Percentiles rank a stretch among this genome's conserved stretches.
These are phyloP conservation scores for Hetaerina titia DNA, from an alignment of 2,888 invertebrate genomes.

Conservation along the genomic window DNA sequence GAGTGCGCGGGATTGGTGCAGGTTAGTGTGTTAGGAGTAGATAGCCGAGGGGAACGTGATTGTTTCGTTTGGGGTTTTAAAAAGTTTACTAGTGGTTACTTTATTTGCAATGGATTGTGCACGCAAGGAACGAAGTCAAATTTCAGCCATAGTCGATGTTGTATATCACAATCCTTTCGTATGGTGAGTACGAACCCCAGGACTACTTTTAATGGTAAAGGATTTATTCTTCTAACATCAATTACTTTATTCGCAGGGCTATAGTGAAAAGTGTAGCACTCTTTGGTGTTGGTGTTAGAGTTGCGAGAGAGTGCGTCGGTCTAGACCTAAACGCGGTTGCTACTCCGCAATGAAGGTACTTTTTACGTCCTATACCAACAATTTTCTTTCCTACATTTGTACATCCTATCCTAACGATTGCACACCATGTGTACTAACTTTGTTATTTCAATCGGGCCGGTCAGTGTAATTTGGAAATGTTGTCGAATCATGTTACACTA, in stretches of 20 bases:
- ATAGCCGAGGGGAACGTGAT: too few relatives aligned
- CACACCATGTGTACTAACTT: too few relatives aligned
- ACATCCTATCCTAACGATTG: too few relatives aligned
- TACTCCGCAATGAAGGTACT: neutral
- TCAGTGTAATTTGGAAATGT: too few relatives aligned
- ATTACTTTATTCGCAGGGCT: slow-evolving; percentile 81
- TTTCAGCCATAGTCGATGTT: slow-evolving; percentile 36
- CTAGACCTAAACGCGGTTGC: slow-evolving; percentile 85
- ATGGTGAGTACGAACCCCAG: neutral
- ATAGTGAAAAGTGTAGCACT: slow-evolving; percentile 89
- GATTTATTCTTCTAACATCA: neutral
- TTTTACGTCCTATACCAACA: neutral
- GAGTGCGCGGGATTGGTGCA: too few relatives aligned
- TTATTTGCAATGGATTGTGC: neutral
- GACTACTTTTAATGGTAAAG: neutral
- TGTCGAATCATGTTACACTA: too few relatives aligned
- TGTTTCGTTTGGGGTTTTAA: too few relatives aligned
- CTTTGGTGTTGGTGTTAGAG: slow-evolving; percentile 87
- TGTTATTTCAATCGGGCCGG: too few relatives aligned
- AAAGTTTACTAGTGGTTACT: too few relatives aligned
- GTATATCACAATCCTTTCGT: slow-evolving; percentile 39
- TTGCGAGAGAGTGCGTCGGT: slow-evolving; percentile 88
- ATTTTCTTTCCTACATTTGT: too few relatives aligned
- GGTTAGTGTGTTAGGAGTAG: too few relatives aligned
- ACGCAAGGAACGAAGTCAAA: neutral